Conservation (phyloP, 2,113 vertebrate species). For the Odontesthes bonariensis region DNA sequence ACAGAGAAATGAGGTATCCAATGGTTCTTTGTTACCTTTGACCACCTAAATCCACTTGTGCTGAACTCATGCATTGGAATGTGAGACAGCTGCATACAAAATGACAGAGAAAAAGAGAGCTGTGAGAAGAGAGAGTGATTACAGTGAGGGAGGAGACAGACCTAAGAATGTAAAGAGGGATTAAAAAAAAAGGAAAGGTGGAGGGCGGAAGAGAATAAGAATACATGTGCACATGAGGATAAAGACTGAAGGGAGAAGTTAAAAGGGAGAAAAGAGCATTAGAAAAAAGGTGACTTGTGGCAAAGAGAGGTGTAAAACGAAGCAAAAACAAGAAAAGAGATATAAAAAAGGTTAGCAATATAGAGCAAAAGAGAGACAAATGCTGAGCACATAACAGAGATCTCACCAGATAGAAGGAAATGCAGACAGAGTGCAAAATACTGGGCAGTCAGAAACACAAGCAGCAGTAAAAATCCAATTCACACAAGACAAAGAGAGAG, state of each 20-base stretch:
- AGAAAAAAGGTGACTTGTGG: neutral
- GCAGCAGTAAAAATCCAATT: slow-evolving; percentile 26
- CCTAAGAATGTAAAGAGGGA: neutral
- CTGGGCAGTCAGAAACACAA: slow-evolving; percentile 25
- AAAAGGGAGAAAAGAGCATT: neutral
- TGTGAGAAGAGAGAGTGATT: slow-evolving; percentile 17
- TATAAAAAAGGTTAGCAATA: neutral
- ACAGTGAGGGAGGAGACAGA: neutral
- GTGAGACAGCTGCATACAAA: slow-evolving; percentile 70
- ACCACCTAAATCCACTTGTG: slow-evolving; percentile 77
- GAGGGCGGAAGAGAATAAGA: neutral
- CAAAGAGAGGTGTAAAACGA: neutral
- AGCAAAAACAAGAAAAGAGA: neutral
- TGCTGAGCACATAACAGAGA: slow-evolving; percentile 25
- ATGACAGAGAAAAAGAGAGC: slow-evolving; percentile 52
- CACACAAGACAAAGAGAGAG: neutral
- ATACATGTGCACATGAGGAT: neutral
- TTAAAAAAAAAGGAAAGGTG: neutral
- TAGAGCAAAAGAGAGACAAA: slow-evolving; percentile 25
- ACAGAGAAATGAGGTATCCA: slow-evolving; percentile 10
- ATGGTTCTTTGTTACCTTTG: slow-evolving; percentile 75
- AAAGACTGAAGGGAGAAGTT: neutral
- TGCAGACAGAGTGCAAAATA: slow-evolving; percentile 19
- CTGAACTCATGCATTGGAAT: slow-evolving; percentile 76
- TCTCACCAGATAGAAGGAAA: slow-evolving; percentile 22